Evolutionary conservation across 2,797 vertebrate species (phyloP).

Genomic region (Lindbergichthys nudifrons): DNA sequence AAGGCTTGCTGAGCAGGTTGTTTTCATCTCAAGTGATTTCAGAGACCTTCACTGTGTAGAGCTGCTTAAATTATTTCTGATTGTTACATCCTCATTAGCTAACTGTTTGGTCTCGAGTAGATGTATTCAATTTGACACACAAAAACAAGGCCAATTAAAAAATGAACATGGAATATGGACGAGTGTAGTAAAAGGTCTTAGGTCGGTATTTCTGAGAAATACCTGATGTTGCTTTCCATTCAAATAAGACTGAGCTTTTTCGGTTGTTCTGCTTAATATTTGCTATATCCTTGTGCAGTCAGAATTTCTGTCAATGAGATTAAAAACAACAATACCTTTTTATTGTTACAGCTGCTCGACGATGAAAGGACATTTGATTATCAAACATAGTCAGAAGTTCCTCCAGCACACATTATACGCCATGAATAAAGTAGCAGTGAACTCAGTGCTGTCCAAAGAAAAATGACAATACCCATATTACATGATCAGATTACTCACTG

Average conservation of each 20-base stretch:
- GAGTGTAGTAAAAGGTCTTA: constrained; percentile 23
- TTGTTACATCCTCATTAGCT: constrained; percentile 44
- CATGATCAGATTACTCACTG: not conserved
- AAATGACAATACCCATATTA: no score
- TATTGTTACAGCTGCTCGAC: constrained; percentile 62
- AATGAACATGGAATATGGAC: constrained; percentile 19
- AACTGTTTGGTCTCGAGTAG: constrained; percentile 23
- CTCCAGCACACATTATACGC: constrained; percentile 2
- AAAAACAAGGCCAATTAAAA: constrained; percentile 36
- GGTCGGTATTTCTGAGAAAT: constrained; percentile 34
- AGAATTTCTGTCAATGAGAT: constrained; percentile 61
- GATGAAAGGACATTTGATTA: constrained; percentile 61
- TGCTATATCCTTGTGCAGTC: constrained; percentile 37
- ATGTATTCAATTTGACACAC: constrained; percentile 39
- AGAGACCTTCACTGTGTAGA: constrained; percentile 24
- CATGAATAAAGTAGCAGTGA: constrained; percentile 17
- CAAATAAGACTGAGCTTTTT: constrained; percentile 33
- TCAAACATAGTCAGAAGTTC: constrained; percentile 40
- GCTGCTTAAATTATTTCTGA: constrained; percentile 26
- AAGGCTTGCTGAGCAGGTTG: constrained; percentile 50
- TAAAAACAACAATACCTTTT: constrained; percentile 37
- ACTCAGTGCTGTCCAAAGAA: not conserved
- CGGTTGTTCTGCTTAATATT: constrained; percentile 28
- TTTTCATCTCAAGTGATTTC: constrained; percentile 44
- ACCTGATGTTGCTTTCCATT: constrained; percentile 32